Conservation (phyloP, 2,888 invertebrate genomes). For the Latrodectus elegans region DNA sequence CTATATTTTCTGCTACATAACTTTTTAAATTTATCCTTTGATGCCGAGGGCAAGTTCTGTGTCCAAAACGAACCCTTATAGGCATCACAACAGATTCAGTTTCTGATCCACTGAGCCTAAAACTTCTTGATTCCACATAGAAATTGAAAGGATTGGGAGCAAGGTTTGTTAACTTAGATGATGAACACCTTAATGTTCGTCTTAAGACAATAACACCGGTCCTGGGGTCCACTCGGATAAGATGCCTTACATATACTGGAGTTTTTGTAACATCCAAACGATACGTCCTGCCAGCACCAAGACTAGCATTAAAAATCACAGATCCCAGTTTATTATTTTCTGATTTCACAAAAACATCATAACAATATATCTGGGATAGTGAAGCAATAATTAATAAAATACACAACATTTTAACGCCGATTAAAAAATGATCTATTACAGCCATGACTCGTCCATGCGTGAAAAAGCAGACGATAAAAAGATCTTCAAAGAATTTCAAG, state of each 20-base stretch:
- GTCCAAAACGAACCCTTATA: conserved; percentile 63
- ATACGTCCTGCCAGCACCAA: conserved; percentile 77
- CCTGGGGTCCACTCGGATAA: conserved; percentile 84
- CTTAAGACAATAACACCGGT: conserved; percentile 73
- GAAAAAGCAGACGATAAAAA: too few species aligned
- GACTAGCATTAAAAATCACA: conserved; percentile 72
- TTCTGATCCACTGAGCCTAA: conserved; percentile 68
- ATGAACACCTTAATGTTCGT: conserved; percentile 52
- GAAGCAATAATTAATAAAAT: conserved; percentile 9
- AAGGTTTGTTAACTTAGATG: conserved; percentile 48
- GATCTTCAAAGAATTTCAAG: conserved; percentile 8
- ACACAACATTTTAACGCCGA: background rate
- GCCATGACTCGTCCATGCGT: background rate
- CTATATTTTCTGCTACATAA: conserved; percentile 31
- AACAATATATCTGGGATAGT: conserved; percentile 20
- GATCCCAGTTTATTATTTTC: conserved; percentile 64
- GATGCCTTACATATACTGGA: conserved; percentile 86
- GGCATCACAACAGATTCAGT: conserved; percentile 68
- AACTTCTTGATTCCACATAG: conserved; percentile 85
- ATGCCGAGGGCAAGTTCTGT: conserved; percentile 59
- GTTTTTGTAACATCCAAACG: conserved; percentile 76
- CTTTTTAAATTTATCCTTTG: conserved; percentile 27
- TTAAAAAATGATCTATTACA: conserved; percentile 12
- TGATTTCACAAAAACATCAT: conserved; percentile 65
- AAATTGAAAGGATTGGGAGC: conserved; percentile 87